These are phyloP conservation scores for Hyaena hyaena DNA, from an alignment of 2,113 vertebrate genomes.

Conservation along the genomic window DNA sequence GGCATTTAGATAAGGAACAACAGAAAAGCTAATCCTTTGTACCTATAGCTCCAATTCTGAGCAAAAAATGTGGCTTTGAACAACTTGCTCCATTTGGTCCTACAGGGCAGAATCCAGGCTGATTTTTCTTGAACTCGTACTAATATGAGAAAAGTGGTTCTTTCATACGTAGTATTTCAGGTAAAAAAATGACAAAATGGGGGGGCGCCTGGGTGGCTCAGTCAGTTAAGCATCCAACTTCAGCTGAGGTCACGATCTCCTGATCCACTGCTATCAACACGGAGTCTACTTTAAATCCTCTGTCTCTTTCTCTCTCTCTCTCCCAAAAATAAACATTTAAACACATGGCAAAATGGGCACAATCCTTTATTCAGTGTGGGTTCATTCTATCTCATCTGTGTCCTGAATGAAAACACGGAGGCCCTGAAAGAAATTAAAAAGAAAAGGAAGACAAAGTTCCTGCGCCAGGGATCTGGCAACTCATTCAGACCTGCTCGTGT, in stretches of 20 bases:
- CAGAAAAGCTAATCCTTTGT: background rate
- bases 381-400: background rate
- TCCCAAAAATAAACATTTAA: too few species aligned
- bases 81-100: background rate
- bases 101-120: background rate
- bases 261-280: too few species aligned
- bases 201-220: too few species aligned
- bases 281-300: too few species aligned
- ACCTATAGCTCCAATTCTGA: background rate
- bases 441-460: background rate
- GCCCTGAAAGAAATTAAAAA: background rate
- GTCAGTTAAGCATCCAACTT: too few species aligned
- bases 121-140: background rate
- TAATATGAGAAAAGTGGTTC: background rate
- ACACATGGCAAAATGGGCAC: background rate
- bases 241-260: too few species aligned
- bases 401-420: background rate
- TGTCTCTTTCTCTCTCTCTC: too few species aligned
- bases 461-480: too few species aligned
- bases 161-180: background rate
- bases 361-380: background rate
- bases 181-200: background rate
- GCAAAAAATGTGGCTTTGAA: background rate
- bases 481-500: background rate
- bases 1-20: background rate